Conservation (phyloP, 2,888 invertebrate species). For the Rhingia rostrata region DNA sequence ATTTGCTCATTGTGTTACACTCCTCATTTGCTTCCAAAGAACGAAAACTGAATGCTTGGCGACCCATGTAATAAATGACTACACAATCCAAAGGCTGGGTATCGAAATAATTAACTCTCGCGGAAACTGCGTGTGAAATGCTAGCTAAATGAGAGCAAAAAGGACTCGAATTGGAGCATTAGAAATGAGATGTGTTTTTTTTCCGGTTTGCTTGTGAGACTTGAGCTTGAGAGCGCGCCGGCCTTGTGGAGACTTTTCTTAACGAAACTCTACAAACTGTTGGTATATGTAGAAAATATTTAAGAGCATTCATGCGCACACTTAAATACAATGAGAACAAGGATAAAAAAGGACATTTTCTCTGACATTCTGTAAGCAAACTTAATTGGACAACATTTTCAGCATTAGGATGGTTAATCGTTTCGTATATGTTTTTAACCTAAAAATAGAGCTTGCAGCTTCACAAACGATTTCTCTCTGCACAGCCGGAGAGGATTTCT, state of each 20-base stretch:
- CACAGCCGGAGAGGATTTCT: slow-evolving; percentile 32
- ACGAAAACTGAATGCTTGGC: slow-evolving; percentile 60
- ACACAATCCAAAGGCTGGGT: slow-evolving; percentile 58
- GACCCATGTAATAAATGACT: slow-evolving; percentile 67
- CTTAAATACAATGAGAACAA: slow-evolving; percentile 2
- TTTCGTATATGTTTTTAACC: slow-evolving; percentile 8
- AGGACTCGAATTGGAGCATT: background rate
- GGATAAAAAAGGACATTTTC: slow-evolving; percentile 20
- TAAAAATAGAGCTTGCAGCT: background rate
- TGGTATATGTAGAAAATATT: slow-evolving; percentile 46
- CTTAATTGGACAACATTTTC: slow-evolving; percentile 59
- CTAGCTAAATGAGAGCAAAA: slow-evolving; percentile 37
- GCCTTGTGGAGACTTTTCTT: slow-evolving; percentile 57
- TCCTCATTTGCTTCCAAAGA: slow-evolving; percentile 49
- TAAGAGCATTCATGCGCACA: slow-evolving; percentile 34
- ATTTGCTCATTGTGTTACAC: slow-evolving; percentile 47
- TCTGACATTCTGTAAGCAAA: slow-evolving; percentile 6
- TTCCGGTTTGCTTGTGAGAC: background rate
- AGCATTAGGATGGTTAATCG: slow-evolving; percentile 40
- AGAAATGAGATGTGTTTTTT: background rate
- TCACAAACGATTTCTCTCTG: slow-evolving; percentile 28
- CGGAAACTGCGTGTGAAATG: slow-evolving; percentile 66
- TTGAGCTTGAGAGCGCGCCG: slow-evolving; percentile 24
- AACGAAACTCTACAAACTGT: slow-evolving; percentile 61
- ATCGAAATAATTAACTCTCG: slow-evolving; percentile 72